Evolutionary conservation across 1,140 invertebrate genomes (phyloP), one percentile per base, ranked within the genome.

Genomic region (Trichonephila inaurata): DNA sequence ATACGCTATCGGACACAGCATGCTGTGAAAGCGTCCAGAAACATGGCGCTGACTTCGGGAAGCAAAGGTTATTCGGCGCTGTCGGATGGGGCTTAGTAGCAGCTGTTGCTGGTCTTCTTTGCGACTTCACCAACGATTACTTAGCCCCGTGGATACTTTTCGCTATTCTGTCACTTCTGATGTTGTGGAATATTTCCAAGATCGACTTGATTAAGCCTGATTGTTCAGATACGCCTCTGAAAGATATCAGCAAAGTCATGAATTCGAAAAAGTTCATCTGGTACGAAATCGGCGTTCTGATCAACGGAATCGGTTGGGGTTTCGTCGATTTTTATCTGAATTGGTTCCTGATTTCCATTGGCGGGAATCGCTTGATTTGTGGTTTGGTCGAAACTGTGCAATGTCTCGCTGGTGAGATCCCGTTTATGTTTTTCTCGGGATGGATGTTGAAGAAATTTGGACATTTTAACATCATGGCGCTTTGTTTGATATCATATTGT

Each of bases 341-440:
- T 5, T 93, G 66, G 66, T 93, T 81, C 51, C 16, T 93, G 51
- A 82, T 16, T 0, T 33, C 44, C 24, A 61, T 93, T 14, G 92
- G 92, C 12, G 86, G 62, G 0, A 93, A 19, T 66, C 60, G 33
- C 10, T 24, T 93, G 2, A 7, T 89, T 12, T 66, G 82, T 51
- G 92, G 92, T 72, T n/a, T 93, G 19, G 33, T 60, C 1, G 33
- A 81, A 6, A 64, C 85, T 16, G 86, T 93, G 19, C 98, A 98
- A 95, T 98, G 97, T 94, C 97, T 99, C 95, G 96, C 97, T 24
- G 98, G 98, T 21, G 98, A 99, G 96, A 95, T 98, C 93, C 98
- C 98, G 1, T 98, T 98, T 94, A 98, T 99, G 96, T 98, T 98
- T 95, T 95, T 98, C 19, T 98, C 98, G 94, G 98, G 98, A 40